Evolutionary conservation across 2,113 vertebrate species (phyloP), one percentile per base, ranked within the genome.

Genomic region (Lagopus muta): DNA sequence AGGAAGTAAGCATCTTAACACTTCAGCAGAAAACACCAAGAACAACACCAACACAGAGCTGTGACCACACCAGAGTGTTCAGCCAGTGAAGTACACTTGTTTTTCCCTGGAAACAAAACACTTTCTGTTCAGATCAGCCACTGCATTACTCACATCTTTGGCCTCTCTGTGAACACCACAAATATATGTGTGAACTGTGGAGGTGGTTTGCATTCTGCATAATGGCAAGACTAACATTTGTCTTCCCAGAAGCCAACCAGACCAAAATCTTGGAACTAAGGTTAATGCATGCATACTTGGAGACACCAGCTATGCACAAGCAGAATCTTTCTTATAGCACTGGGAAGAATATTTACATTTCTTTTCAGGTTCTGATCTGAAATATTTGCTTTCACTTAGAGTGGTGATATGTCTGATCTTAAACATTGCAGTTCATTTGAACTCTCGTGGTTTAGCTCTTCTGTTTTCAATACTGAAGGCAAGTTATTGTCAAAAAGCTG

Each of bases 401-500:
- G 42, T 67, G 8, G 6, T 28, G 22, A 20, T 62, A 73, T 34
- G 7, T 61, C 45, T 70, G n/a, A 67, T 84, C 61, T 86, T 94
- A 50, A 70, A 65, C 21, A 62, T 78, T 76, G 20, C 5, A 52
- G 8, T 48, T 84, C 1, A 62, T 75, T 89, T 85, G 24, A 47
- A 65, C 10, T 58, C 22, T 14, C 22, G 5, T 75, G 47, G 50
- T 83, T 84, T 70, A 87, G 22, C 12, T 73, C 21, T 73, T 34
- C 19, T 61, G 4, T 70, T 47, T 88, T 22, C 65, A 42, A 48
- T 66, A 86, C 62, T 30, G 77, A 91, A 94, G 93, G 82, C 83
- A 92, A 76, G 82, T 80, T 83, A 86, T 71, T 71, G 45, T 67
- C 71, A 94, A 92, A 91, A 94, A 40, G 16, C 55, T 92, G 22